Evolutionary conservation across 2,888 invertebrate species (phyloP).

Genomic region (Bombyx huttoni): DNA sequence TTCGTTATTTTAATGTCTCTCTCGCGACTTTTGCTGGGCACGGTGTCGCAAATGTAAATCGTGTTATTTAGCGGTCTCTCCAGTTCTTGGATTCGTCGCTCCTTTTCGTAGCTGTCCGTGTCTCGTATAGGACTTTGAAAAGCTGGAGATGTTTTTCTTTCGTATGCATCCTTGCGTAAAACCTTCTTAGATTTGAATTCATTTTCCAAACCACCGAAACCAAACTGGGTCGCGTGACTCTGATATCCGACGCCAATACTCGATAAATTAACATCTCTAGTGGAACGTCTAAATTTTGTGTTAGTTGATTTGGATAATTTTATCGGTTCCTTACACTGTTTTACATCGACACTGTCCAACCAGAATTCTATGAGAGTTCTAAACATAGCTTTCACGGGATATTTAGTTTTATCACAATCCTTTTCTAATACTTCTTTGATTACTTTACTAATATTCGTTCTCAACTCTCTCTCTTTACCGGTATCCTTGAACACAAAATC

Average conservation of each 20-base stretch:
- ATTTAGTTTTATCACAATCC: slow-evolving; percentile 20
- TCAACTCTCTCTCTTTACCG: slow-evolving; percentile 13
- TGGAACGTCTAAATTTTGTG: slow-evolving; percentile 35
- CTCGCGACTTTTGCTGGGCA: slow-evolving; percentile 21
- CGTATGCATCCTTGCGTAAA: slow-evolving; percentile 6
- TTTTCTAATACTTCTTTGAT: slow-evolving; percentile 39
- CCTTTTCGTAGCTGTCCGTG: slow-evolving; percentile 37
- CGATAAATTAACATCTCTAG: slow-evolving; percentile 38
- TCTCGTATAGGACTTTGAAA: slow-evolving; percentile 15
- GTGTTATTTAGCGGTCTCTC: slow-evolving; percentile 50
- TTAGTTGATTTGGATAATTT: slow-evolving; percentile 27
- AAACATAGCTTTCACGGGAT: slow-evolving; percentile 44
- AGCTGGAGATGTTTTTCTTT: slow-evolving; percentile 4
- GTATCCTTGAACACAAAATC: slow-evolving; percentile 24
- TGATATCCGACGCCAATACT: slow-evolving; percentile 19
- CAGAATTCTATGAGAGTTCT: slow-evolving; percentile 46
- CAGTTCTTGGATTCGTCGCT: slow-evolving; percentile 42
- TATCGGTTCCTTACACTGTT: slow-evolving; percentile 22
- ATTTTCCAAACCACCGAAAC: slow-evolving; percentile 15
- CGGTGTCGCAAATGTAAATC: slow-evolving; percentile 41
- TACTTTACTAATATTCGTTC: slow-evolving; percentile 31
- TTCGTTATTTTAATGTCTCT: slow-evolving; percentile 48
- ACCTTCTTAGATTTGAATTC: slow-evolving; percentile 9
- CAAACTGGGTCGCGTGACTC: slow-evolving; percentile 38
- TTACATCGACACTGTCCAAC: slow-evolving; percentile 32